Evolutionary conservation across 1,140 invertebrate species (phyloP), one percentile per base, ranked within the genome.

Genomic region (Caenorhabditis brenneri): DNA sequence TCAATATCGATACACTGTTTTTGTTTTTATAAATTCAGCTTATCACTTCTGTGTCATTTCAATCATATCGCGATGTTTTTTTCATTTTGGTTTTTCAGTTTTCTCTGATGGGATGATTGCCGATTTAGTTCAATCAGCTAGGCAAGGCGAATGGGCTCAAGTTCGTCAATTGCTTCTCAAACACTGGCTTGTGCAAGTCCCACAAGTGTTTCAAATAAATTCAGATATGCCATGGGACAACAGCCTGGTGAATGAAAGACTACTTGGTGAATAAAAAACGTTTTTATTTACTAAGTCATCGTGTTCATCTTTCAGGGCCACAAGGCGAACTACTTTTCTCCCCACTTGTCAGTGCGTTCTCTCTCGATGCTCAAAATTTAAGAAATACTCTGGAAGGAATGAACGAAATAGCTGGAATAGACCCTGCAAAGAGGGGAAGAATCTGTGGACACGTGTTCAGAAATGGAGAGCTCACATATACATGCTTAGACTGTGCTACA

Each of bases 391-490:
- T 90, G 33, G 84, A 85, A 31, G 48, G 31, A 15, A 83, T 90
- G 12, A 84, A 78, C n/a, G 86, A 86, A 36, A 42, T 84, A 24
- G 84, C 86, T 15, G 89, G 88, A 39, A n/a, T 90, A 19, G 83
- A 85, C 39, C 46, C 79, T 10, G 80, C 79, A 15, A 69, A 80
- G 29, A 48, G 83, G 3, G 90, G 88, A 7, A 88, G 91, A 82
- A 88, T 98, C 0, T 99, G 98, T 92, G 97, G 97, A 0, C 93
- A 94, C 91, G 95, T 98, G 36, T 99, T 99, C 91, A 97, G 96
- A 92, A 94, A 94, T 90, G 97, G 97, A 6, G 97, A 99, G 91
- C 96, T 97, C 6, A 98, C 96, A 0, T 99, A 99, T 91, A 96
- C 95, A 88, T 99, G 97, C 91, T 93, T 96, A 82, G 96, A 99